phyloP scores from a whole-genome alignment of 2,888 invertebrate genomes.

The Cyrtodaria siliqua region DNA sequence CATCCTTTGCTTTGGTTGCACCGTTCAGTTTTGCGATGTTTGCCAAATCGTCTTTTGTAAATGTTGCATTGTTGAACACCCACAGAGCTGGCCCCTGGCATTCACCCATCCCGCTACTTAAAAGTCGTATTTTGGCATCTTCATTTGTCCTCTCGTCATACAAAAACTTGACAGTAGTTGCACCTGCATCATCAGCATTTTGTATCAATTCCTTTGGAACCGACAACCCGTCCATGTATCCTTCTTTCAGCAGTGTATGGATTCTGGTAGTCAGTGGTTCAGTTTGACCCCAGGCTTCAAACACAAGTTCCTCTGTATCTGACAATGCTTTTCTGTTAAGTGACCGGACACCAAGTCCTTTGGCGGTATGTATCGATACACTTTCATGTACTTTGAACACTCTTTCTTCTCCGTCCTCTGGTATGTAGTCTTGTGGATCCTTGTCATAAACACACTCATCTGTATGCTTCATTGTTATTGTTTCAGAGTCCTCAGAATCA shows the following conservation, averaged over 20 bases:
- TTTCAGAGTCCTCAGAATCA: neutral
- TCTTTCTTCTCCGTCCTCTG: constrained; percentile 1
- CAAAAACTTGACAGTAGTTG: constrained; percentile 71
- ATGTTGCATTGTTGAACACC: constrained; percentile 81
- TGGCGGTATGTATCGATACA: neutral
- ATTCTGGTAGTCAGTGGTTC: constrained; percentile 77
- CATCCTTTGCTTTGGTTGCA: constrained; percentile 78
- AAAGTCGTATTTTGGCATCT: constrained; percentile 68
- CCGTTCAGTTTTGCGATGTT: constrained; percentile 83
- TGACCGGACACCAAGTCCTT: neutral
- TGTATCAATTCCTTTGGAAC: constrained; percentile 80
- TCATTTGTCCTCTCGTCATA: constrained; percentile 80
- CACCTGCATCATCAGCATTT: constrained; percentile 81
- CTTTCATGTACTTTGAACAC: constrained; percentile 3
- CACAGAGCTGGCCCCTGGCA: constrained; percentile 84
- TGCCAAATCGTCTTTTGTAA: constrained; percentile 80
- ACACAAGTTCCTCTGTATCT: constrained; percentile 16
- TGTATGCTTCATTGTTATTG: constrained; percentile 12
- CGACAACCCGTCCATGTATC: constrained; percentile 77
- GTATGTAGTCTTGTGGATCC: neutral
- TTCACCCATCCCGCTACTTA: constrained; percentile 78
- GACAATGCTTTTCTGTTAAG: neutral
- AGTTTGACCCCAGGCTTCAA: constrained; percentile 72
- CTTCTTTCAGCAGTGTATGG: constrained; percentile 66
- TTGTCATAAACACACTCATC: neutral